phyloP scores from a whole-genome alignment of 2,113 vertebrate genomes.

The Morone saxatilis region DNA sequence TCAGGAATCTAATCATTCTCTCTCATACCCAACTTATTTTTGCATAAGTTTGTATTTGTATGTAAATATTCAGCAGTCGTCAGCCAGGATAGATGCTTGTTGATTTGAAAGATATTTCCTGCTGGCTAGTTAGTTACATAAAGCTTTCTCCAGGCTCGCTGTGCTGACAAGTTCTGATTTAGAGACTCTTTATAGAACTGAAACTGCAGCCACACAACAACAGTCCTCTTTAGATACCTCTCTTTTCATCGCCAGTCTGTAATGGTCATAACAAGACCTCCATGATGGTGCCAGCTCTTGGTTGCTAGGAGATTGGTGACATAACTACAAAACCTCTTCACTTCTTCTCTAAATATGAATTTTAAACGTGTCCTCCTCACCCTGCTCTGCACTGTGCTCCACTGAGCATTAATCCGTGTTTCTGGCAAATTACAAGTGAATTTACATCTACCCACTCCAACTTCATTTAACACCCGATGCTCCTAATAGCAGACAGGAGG shows the following conservation, averaged over 20 bases:
- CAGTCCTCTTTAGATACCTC: background rate
- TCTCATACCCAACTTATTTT: background rate
- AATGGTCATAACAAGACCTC: constrained; percentile 12
- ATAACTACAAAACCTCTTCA: constrained; percentile 30
- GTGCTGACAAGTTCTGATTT: background rate
- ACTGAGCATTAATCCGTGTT: constrained; percentile 43
- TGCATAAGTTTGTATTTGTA: no score
- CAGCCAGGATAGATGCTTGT: background rate
- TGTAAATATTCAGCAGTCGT: background rate
- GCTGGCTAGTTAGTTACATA: background rate
- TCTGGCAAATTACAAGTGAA: constrained; percentile 52
- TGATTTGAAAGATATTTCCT: background rate
- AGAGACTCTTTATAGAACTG: background rate
- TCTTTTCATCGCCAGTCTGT: background rate
- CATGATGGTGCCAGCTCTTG: constrained; percentile 1
- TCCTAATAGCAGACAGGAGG: constrained; percentile 32
- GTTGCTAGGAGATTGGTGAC: constrained; percentile 54
- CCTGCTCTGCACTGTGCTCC: constrained; percentile 16
- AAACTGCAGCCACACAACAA: background rate
- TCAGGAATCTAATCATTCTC: background rate
- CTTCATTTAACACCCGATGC: constrained; percentile 28
- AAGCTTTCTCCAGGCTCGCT: background rate
- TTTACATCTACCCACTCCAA: constrained; percentile 44
- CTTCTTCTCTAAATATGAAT: constrained; percentile 31
- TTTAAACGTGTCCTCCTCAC: constrained; percentile 28